Base-by-base conservation (phyloP, 1,140 invertebrate genomes). In the Diabrotica undecimpunctata region DNA sequence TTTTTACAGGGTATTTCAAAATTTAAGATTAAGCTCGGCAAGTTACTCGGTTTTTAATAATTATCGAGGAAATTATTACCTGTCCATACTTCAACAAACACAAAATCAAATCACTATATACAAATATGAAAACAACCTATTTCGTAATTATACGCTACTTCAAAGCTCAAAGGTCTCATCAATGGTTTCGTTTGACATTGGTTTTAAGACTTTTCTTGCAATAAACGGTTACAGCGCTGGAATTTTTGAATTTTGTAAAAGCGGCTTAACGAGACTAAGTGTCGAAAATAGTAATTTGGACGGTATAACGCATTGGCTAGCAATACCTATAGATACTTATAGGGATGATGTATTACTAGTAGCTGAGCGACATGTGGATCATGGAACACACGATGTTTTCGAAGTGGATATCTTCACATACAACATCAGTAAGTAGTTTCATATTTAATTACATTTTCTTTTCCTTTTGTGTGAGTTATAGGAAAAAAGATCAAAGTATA, bases 341-440 rank as follows among this genome's bases (percentile, higher is more conserved):
- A 74, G 80, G 35, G 81, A 84, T 70, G 82, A 84, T 72, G 71
- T 81, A 2, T 66, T 83, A 55, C 64, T 85, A 14, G 66, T 85
- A n/a, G 79, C 81, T 46, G 81, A 84, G 73, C 79, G 82, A 64
- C 70, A 71, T 5, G 70, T 84, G 0, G 66, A 76, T 46, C 80
- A 81, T 61, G 71, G 70, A 35, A 75, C 75, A 0, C 82, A 83
- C 61, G 71, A 74, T 5, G 66, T 81, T 7, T 67, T 75, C 10
- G 72, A 77, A 6, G 56, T 83, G n/a, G 82, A 84, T 66, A 72
- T 81, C 36, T 73, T 85, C 0, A 74, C 81, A 3, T 83, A 81
- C 77, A 79, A 83, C 65, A 81, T 80, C 4, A 54, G 65, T 36
- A 25, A 54, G 53, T 65, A 58, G 11, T 10, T 46, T 46, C 2